phyloP scores from a whole-genome alignment of 2,113 vertebrate species.

The Chiloscyllium plagiosum region DNA sequence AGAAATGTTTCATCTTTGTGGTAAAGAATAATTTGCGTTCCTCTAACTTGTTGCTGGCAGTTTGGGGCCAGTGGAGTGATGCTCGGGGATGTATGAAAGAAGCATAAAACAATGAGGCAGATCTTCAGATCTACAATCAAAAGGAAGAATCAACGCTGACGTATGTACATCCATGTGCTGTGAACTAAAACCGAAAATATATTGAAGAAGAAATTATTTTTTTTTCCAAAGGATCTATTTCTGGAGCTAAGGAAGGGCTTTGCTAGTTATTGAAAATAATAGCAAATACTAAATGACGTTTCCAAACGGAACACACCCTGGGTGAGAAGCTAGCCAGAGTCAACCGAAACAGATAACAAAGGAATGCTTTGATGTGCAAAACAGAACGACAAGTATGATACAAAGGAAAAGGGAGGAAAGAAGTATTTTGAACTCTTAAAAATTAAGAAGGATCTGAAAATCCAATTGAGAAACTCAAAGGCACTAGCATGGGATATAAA shows the following conservation, averaged over 20 bases:
- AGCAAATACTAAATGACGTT: background rate
- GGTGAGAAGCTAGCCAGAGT: background rate
- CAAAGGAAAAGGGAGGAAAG: background rate
- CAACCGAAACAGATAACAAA: background rate
- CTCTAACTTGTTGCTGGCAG: background rate
- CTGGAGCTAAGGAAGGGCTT: background rate
- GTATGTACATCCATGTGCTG: background rate
- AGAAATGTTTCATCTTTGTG: background rate
- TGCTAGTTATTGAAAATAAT: background rate
- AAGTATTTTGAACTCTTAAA: background rate
- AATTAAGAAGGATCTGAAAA: background rate
- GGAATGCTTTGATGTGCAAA: background rate
- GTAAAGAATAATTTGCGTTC: background rate
- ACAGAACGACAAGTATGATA: background rate
- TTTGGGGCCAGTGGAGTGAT: no score
- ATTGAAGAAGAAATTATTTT: background rate
- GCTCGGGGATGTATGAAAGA: background rate
- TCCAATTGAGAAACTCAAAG: background rate
- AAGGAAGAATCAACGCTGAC: background rate
- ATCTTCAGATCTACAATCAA: background rate
- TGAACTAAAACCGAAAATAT: background rate
- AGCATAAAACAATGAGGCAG: background rate
- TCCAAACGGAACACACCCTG: background rate
- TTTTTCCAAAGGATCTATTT: background rate
- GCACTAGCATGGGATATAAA: background rate